Base-by-base conservation (phyloP, 1,140 invertebrate genomes). In the Papilio polyxenes region DNA sequence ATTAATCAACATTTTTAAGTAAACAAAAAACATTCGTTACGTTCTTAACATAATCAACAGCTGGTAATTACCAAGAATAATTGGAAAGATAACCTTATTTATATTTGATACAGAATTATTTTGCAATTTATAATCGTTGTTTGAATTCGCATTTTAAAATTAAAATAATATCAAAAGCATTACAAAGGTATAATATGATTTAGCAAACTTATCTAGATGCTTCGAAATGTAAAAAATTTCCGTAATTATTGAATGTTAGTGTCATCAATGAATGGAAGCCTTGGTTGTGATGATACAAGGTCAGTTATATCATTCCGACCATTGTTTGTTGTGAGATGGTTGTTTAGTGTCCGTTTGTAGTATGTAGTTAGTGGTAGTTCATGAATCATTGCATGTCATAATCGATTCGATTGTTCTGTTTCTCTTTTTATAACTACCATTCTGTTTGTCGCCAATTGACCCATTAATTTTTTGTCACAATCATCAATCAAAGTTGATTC, bases 261-360 rank as follows among this genome's bases (percentile, higher is more conserved):
- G 56, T n/a, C 51, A 51, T 80, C 59, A 80, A 80, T 62, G 75
- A 49, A 76, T 48, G 72, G 37, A 76, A 78, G 53, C 77, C 77
- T 80, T 69, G 75, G 23, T 59, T 51, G 23, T 11, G 17, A 3
- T 37, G 78, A 65, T 48, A 62, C 59, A 80, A 80, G 78, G 78
- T 17, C 78, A 49, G 37, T 48, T 44, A 15, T 80, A 44, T 80
- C 62, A 59, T 80, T 80, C 59, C 31, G n/a, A 44, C 77, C 44
- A 80, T 80, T 80, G 78, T 80, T 80, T 69, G 59, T 69, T 79
- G 40, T 80, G 59, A n/a, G n/a, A n/a, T n/a, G 75, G 44, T 20
- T 20, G 40, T 48, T 80, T 80, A 20, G 48, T 80, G 65, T 80
- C 10, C 78, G n/a, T 59, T 59, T 20, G 56, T n/a, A 56, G 53